Evolutionary conservation across 2,888 invertebrate species (phyloP).

Genomic region (Spodoptera picta): DNA sequence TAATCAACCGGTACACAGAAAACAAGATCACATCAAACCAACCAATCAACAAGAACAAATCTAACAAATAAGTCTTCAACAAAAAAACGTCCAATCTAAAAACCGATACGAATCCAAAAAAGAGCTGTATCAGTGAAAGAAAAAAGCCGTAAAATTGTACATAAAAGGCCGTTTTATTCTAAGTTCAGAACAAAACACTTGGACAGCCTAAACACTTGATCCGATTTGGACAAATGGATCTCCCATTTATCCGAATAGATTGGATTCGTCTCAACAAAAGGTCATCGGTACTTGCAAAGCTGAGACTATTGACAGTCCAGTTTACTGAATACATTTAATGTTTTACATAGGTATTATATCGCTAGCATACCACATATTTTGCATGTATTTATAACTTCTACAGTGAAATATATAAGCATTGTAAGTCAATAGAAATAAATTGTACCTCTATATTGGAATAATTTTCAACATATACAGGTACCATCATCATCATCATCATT

Average conservation of each 20-base stretch:
- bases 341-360: background rate
- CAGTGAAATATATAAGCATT: too few species aligned
- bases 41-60: too few species aligned
- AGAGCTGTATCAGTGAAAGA: constrained; percentile 1
- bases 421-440: too few species aligned
- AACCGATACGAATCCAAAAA: constrained; percentile 5
- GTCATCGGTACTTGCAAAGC: constrained; percentile 42
- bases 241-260: constrained; percentile 54
- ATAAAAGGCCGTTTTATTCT: constrained; percentile 23
- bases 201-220: constrained; percentile 42
- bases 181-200: constrained; percentile 46
- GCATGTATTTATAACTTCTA: too few species aligned
- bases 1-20: too few species aligned
- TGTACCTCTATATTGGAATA: too few species aligned
- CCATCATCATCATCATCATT: too few species aligned
- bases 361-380: too few species aligned
- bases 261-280: constrained; percentile 46
- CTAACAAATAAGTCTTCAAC: too few species aligned
- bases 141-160: constrained; percentile 10
- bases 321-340: constrained; percentile 8
- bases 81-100: background rate
- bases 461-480: too few species aligned
- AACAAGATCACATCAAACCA: too few species aligned
- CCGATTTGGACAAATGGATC: constrained; percentile 52
- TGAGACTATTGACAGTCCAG: constrained; percentile 16